Base-by-base conservation (phyloP, 1,140 invertebrate species). In the Pogonomyrmex californicus region DNA sequence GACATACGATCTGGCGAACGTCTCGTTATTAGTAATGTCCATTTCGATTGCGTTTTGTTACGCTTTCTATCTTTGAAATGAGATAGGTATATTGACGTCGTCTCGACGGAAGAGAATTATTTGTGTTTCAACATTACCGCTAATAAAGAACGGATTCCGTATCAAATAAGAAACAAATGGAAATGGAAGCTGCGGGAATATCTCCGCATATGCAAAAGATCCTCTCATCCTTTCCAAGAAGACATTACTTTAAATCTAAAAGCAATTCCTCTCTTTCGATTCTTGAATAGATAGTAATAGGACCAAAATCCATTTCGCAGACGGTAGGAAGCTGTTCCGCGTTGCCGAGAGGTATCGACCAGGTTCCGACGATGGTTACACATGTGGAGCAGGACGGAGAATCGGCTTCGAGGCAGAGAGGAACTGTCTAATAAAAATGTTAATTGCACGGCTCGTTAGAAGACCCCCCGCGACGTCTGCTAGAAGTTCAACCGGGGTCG, bases 361-460 rank as follows among this genome's bases (percentile, higher is more conserved):
- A 75, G 41, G 41, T 30, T 36, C 54, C 33, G 68, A 30, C 51
- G 63, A 23, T 65, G 63, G 44, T 65, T 75, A 76, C 88, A 71
- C 90, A 90, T 90, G 85, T 90, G 91, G 88, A 86, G 90, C 82
- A 89, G 49, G 58, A 33, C 82, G 47, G 86, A 71, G 44, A 86
- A 90, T 82, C 78, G 70, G 33, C 88, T 86, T 87, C 62, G 86
- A 91, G 71, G 91, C 88, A 89, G 51, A 83, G 63, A 68, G 44
- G 87, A 86, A 86, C 87, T 83, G 90, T 93, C 93, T 95, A 94
- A 94, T 95, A 95, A 95, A 95, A 95, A 95, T 95, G 93, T 95
- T 95, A 95, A 95, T 95, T 94, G 94, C 94, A 78, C 90, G 88
- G 93, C 94, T 95, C 95, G 94, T 95, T 95, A 95, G 94, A 93